Base-by-base conservation (phyloP, 2,888 invertebrate species). In the Saturnia japonica region DNA sequence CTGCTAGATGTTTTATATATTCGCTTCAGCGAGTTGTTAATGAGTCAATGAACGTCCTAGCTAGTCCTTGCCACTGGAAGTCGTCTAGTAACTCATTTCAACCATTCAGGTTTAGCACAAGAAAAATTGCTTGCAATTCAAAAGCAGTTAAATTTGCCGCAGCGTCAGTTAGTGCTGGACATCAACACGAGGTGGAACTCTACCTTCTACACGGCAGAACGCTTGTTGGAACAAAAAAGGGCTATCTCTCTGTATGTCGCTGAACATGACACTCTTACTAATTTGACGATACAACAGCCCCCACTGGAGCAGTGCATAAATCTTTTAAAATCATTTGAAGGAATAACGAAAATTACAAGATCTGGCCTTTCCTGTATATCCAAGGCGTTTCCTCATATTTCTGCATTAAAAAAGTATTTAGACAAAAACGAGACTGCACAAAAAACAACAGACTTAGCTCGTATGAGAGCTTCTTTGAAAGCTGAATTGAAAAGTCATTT, bases 71-170 rank as follows among this genome's bases (percentile, higher is more conserved):
- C n/a, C n/a, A 76, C 0, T 57, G 72, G 69, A 75, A 11, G 78
- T 78, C 76, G 40, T 82, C 69, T 85, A n/a, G 82, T 82, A 40
- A 80, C 79, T 1, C 83, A 84, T 72, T 84, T 82, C 67, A 80
- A 78, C 70, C 78, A 81, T 68, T 80, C 78, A 19, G 74, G 74
- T n/a, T n/a, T n/a, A n/a, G n/a, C n/a, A n/a, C n/a, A n/a, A n/a
- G n/a, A n/a, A n/a, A n/a, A n/a, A n/a, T 70, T 78, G 3, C 57
- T 25, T 12, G 40, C 69, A 7, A 78, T 83, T 72, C 81, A 80
- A 77, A 62, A 79, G 64, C 79, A 83, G 67, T 64, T 83, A 25
- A 76, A 74, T 19, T 78, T 82, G 62, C 80, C 82, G 0, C 7
- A 81, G 4, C 79, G 79, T 70, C 76, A 78, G 51, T 69, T 83